Evolutionary conservation across 2,888 invertebrate species (phyloP), one percentile per base, ranked within the genome.

Genomic region (Athrips mouffetella): DNA sequence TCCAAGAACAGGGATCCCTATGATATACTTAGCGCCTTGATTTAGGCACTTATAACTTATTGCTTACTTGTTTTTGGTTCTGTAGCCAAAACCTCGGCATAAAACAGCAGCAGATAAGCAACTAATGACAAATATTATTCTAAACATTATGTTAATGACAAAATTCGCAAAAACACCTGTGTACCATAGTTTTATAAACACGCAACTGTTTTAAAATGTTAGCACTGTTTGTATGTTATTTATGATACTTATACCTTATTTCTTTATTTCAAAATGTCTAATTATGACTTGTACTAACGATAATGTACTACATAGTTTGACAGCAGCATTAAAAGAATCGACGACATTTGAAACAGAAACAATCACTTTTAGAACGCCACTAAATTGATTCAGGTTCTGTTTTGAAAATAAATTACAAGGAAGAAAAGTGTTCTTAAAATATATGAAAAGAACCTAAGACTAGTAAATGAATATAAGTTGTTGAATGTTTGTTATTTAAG

Each of bases 211-310:
- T 40, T 45, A 37, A 47, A 47, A 30, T 30, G 18, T 35, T 39
- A 39, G 25, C 23, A 31, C 40, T 40, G 27, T 20, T 21, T 42
- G 8, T 39, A 13, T 37, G 39, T 48, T 46, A n/a, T n/a, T n/a
- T n/a, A 41, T 25, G 13, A 31, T 33, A 21, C 45, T 33, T 8
- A 45, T 46, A 52, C 55, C 54, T 54, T 59, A 57, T 42, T 29
- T 46, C 33, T 49, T 54, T 58, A 58, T 39, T 51, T 41, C 37
- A 51, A 47, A n/a, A 51, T 47, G 33, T 48, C 53, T 56, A 57
- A 55, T 60, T 58, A 61, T 62, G 53, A 68, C 70, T 76, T 76
- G 76, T 76, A 76, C 76, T 76, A 75, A 70, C 56, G 51, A 58
- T 56, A 54, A 67, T 73, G 74, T 75, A 75, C 75, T 74, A 68